Base-by-base conservation (phyloP, 2,113 vertebrate genomes). In the Callipepla californica region DNA sequence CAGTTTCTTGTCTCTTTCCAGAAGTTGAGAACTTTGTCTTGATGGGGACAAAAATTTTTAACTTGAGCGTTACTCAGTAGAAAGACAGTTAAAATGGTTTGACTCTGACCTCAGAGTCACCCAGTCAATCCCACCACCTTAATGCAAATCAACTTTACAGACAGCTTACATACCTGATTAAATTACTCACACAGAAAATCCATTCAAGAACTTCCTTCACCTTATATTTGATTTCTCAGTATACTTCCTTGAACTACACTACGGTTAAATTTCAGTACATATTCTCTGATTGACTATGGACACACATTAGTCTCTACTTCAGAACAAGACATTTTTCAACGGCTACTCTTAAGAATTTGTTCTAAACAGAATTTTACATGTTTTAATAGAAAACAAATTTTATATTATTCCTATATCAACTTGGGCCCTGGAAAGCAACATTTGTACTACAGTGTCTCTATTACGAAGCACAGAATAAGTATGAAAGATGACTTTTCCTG, bases 271-370 rank as follows among this genome's bases (percentile, higher is more conserved):
- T 91, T 69, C 3, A 61, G 65, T 73, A n/a, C 50, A 3, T 26
- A 77, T 80, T 14, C 61, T 73, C 38, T 74, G 34, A 47, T 13
- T 69, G 34, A 28, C 44, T 50, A 12, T 2, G 11, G 30, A n/a
- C 44, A 82, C 1, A 8, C 1, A 1, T 11, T 16, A 11, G 5
- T 30, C 38, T 42, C 26, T 11, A 53, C 2, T 3, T 34, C 45
- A 7, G 8, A 14, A 38, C 4, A 88, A 79, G 57, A 68, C 1
- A 1, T 4, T 72, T 83, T 89, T 59, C 10, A 20, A 62, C 59
- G 45, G 26, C 19, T 67, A n/a, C 3, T 53, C 19, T 6, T 6
- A 50, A 1, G 62, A 36, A 58, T 55, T 30, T 76, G 8, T 14
- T 34, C 47, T 3, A 50, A 19, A 67, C 2, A 45, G 3, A 58